Percentiles rank a stretch among this genome's conserved stretches.
Conservation (phyloP, 37 sponge, comb jelly and placozoan species). For the Geodia barretti region DNA sequence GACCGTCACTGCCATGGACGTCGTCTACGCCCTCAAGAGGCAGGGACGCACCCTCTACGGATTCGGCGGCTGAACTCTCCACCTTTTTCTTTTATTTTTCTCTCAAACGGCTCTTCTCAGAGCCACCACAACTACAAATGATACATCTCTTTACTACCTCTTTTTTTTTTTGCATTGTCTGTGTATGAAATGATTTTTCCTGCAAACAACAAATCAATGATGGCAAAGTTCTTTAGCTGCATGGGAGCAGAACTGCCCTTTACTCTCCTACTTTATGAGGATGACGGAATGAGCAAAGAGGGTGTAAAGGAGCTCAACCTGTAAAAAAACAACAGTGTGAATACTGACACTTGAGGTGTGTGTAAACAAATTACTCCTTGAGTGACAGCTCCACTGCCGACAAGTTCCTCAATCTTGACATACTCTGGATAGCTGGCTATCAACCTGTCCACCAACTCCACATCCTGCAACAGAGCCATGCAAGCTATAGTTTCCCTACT, state of each 20-base stretch:
- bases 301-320: constrained; percentile 38
- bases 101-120: constrained; percentile 69
- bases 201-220: not conserved
- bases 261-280: not conserved
- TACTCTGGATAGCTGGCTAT: constrained; percentile 40
- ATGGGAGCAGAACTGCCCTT: too few species aligned
- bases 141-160: constrained; percentile 10
- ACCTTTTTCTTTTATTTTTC: not conserved
- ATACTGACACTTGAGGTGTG: too few species aligned
- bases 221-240: not conserved
- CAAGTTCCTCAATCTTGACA: not conserved
- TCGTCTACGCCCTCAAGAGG: constrained; percentile 97
- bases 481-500: not conserved
- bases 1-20: constrained; percentile 99
- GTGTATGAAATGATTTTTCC: not conserved
- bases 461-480: constrained; percentile 40
- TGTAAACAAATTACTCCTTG: too few species aligned
- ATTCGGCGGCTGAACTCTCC: constrained; percentile 88
- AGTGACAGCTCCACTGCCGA: not conserved
- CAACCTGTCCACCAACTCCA: constrained; percentile 43
- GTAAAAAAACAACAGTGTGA: too few species aligned
- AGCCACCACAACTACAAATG: constrained; percentile 57
- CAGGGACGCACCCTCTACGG: constrained; percentile 99
- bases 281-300: constrained; percentile 29
- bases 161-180: not conserved